Evolutionary conservation across 2,888 invertebrate genomes (phyloP), one percentile per base, ranked within the genome.

Genomic region (Molorchus minor): DNA sequence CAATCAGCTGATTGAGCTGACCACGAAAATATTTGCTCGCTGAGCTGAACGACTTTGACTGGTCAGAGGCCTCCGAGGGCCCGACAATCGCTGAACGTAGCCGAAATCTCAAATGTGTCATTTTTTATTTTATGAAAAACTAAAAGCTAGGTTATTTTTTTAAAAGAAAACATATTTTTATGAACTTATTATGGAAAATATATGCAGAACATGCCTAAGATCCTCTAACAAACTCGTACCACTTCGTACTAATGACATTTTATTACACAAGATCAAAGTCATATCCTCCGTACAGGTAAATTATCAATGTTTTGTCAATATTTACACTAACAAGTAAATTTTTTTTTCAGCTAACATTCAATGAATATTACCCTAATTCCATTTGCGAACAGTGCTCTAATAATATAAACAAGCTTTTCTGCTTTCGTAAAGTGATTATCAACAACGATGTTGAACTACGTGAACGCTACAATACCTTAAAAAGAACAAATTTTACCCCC

Each of bases 341-440:
- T n/a, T 16, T 21, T 54, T 58, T 60, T 17, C 41, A 70, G 63
- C 57, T 69, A 68, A 66, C 57, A 61, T 19, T 56, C 58, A 59
- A 70, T 38, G 55, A 51, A 29, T 61, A 68, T 30, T 71, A 70
- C 40, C 72, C 75, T 17, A 64, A 69, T 10, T 62, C 61, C 47
- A 75, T 77, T 16, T 77, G 77, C 41, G 63, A 69, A 41, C 72
- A 73, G 60, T 77, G 77, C 57, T 45, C 67, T 3, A 62, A 59
- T 12, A 75, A 75, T 53, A 60, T 76, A 33, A 74, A 73, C 45
- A 68, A 58, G 47, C 68, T 73, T 21, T 75, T 70, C 51, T 72
- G 71, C 53, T 77, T 77, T 58, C 65, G 72, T 40, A 72, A 74
- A 67, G 67, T 74, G 2, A 71, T 77, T 29, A 69, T 72, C 40